Evolutionary conservation across 2,888 invertebrate genomes (phyloP).

Genomic region (Ornithoptera priamus): DNA sequence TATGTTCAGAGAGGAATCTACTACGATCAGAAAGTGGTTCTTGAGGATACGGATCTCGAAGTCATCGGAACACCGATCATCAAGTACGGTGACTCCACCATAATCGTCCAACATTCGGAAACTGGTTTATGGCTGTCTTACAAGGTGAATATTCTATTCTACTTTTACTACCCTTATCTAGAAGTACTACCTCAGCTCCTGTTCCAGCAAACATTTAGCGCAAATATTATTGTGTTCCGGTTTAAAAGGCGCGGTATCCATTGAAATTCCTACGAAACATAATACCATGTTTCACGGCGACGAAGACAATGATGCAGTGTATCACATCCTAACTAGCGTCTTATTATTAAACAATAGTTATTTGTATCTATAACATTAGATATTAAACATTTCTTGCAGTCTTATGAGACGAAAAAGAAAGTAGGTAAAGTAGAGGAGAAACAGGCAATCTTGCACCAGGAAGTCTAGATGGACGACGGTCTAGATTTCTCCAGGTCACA

Average conservation of each 20-base stretch:
- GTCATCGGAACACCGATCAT: conserved; percentile 97
- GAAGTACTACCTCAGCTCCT: too few relatives aligned
- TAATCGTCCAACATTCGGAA: conserved; percentile 98
- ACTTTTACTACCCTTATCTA: not conserved
- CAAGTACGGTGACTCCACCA: conserved; percentile 98
- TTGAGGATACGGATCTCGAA: conserved; percentile 99
- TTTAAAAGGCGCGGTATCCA: too few relatives aligned
- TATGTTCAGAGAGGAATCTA: conserved; percentile 90
- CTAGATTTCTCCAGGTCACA: conserved; percentile 98
- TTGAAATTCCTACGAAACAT: too few relatives aligned
- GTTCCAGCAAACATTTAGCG: not conserved
- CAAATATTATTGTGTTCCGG: too few relatives aligned
- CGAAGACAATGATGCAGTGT: too few relatives aligned
- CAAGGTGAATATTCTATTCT: conserved; percentile 81
- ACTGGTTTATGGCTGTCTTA: conserved; percentile 98
- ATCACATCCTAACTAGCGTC: too few relatives aligned
- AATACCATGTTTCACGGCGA: too few relatives aligned
- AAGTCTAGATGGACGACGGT: conserved; percentile 99
- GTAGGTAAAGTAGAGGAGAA: conserved; percentile 99
- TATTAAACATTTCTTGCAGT: conserved; percentile 70
- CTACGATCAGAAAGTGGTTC: conserved; percentile 94
- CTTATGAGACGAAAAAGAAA: conserved; percentile 99
- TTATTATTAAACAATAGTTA: not conserved
- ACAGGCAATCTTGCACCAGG: conserved; percentile 98
- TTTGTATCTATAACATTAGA: not conserved